These are phyloP conservation scores for Chaetodon trifascialis DNA, from an alignment of 2,113 vertebrate species.

Conservation along the genomic window DNA sequence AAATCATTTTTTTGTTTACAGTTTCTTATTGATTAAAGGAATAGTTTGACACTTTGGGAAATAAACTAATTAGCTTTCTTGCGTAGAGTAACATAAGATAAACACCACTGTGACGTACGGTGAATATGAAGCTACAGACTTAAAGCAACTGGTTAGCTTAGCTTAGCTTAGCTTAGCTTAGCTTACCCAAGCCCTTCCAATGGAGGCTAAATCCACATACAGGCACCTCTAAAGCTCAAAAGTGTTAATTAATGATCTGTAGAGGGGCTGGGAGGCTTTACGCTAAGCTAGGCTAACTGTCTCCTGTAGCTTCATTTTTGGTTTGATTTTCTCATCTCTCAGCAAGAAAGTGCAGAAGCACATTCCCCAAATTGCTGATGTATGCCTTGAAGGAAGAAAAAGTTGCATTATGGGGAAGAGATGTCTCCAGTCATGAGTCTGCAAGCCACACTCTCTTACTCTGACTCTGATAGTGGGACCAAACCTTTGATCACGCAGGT, in stretches of 20 bases:
- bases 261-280: neutral
- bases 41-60: neutral
- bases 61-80: neutral
- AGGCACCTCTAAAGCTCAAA: neutral
- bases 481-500: conserved; percentile 68
- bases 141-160: neutral
- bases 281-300: neutral
- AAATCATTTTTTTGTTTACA: neutral
- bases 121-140: neutral
- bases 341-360: no score
- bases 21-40: neutral
- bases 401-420: neutral
- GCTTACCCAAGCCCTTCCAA: neutral
- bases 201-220: neutral
- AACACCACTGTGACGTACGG: neutral
- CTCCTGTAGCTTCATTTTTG: neutral
- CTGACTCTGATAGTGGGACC: conserved; percentile 8
- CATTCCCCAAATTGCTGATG: neutral
- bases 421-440: conserved; percentile 14
- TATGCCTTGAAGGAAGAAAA: conserved; percentile 6
- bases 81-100: no score
- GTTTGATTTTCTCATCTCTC: neutral
- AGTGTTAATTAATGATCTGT: neutral
- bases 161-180: neutral
- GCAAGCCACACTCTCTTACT: conserved; percentile 32